Conservation (phyloP, 2,113 vertebrate species). For the Martes martes region DNA sequence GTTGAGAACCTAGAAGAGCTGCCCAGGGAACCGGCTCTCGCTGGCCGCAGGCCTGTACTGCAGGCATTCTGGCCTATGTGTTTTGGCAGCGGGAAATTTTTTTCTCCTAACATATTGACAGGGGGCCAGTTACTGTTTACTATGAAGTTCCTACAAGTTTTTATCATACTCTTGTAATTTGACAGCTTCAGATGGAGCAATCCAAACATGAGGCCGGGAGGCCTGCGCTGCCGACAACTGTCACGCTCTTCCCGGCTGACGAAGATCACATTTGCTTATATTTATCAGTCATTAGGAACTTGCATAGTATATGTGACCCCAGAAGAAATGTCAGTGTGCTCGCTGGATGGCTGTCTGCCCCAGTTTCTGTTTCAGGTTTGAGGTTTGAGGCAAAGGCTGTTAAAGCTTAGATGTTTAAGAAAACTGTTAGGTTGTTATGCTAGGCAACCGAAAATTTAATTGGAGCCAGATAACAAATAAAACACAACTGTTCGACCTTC, state of each 20-base stretch:
- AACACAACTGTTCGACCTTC: neutral
- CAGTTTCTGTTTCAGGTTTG: constrained; percentile 34
- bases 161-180: constrained; percentile 52
- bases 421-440: constrained; percentile 37
- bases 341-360: neutral
- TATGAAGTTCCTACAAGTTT: constrained; percentile 45
- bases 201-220: constrained; percentile 59
- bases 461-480: constrained; percentile 46
- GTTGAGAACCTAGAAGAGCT: neutral
- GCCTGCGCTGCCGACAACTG: neutral
- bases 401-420: constrained; percentile 34
- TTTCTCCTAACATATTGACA: constrained; percentile 35
- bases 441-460: constrained; percentile 11
- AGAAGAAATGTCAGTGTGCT: constrained; percentile 21
- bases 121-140: constrained; percentile 57
- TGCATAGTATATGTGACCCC: constrained; percentile 2
- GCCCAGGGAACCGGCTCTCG: neutral
- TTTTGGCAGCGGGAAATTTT: constrained; percentile 36
- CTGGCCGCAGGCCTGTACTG: neutral
- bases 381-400: neutral
- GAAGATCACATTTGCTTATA: constrained; percentile 52
- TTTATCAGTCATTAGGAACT: constrained; percentile 37
- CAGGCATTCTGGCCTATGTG: neutral
- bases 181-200: constrained; percentile 54
- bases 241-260: neutral